Conservation (phyloP, 37 sponge, comb jelly and placozoan species). For the Crambe crambe region DNA sequence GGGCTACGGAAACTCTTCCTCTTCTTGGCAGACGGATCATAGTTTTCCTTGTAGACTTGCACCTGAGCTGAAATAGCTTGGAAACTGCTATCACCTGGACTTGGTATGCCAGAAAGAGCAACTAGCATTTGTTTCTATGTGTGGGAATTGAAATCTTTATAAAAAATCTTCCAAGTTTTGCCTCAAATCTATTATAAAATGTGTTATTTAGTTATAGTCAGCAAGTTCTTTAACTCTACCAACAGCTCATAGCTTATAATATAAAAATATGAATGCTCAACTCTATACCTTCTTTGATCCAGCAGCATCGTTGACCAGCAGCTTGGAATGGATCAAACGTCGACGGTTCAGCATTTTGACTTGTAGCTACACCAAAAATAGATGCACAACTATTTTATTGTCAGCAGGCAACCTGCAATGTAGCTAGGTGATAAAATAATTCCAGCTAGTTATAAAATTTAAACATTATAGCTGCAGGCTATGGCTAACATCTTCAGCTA, state of each 20-base stretch:
- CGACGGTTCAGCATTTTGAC: constrained; percentile 2
- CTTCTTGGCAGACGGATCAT: constrained; percentile 8
- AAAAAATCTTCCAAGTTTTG: too few relatives aligned
- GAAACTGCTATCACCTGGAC: not conserved
- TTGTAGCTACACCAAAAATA: too few relatives aligned
- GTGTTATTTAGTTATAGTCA: too few relatives aligned
- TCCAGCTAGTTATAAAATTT: too few relatives aligned
- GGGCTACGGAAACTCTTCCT: not conserved
- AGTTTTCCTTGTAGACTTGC: constrained; percentile 12
- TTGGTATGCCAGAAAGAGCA: constrained; percentile 5
- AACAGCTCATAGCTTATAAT: too few relatives aligned
- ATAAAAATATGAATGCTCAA: too few relatives aligned
- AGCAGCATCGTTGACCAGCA: not conserved
- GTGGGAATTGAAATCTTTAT: not conserved
- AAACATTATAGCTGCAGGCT: too few relatives aligned
- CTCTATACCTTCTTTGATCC: constrained; percentile 8
- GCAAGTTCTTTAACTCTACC: too few relatives aligned
- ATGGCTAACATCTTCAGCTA: too few relatives aligned
- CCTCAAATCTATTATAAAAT: not conserved
- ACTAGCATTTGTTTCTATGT: constrained; percentile 14
- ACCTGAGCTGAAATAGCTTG: constrained; percentile 19
- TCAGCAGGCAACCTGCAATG: too few relatives aligned
- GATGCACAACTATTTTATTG: too few relatives aligned
- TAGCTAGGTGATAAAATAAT: too few relatives aligned
- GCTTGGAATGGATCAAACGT: constrained; percentile 1